A percentile compares a stretch with the other conserved stretches of the same genome.
Evolutionary conservation across 2,797 vertebrate species (phyloP).

Genomic region (Glyptemys insculpta): DNA sequence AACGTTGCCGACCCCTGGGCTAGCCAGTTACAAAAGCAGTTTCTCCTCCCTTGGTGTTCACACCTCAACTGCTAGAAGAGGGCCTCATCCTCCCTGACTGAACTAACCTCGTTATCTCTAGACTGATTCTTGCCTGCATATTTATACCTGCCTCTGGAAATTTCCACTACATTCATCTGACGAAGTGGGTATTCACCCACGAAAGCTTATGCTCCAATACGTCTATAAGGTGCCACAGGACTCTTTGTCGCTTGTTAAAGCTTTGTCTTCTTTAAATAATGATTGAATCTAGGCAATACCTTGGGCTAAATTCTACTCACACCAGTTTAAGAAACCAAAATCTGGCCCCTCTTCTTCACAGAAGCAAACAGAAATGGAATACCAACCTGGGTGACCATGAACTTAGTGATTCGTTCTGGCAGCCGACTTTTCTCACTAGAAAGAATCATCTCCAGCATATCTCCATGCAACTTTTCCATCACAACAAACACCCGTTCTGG

Average conservation of each 20-base stretch:
- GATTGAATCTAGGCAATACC: background rate
- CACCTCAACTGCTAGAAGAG: too few species aligned
- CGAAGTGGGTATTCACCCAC: too few species aligned
- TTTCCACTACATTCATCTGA: too few species aligned
- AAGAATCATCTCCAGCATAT: conserved; percentile 99
- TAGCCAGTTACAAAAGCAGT: too few species aligned
- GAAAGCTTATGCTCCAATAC: too few species aligned
- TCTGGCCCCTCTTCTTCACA: background rate
- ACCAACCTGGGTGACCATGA: conserved; percentile 98
- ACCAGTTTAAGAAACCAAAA: background rate
- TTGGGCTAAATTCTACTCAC: background rate
- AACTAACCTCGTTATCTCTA: too few species aligned
- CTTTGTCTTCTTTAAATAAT: background rate
- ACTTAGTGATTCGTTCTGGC: conserved; percentile 96
- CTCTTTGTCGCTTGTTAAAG: background rate
- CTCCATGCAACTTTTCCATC: conserved; percentile 98
- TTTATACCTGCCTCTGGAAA: too few species aligned
- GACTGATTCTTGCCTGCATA: too few species aligned
- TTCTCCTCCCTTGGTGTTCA: too few species aligned
- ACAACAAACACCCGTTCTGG: conserved; percentile 97
- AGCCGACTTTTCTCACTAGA: conserved; percentile 98
- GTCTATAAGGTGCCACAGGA: too few species aligned
- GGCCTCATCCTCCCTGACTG: too few species aligned
- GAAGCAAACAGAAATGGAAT: background rate
- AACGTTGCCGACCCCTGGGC: too few species aligned